A percentile compares a stretch with the other conserved stretches of the same genome.
These are phyloP conservation scores for Neelides folsomi DNA, from an alignment of 2,888 invertebrate species.

Conservation along the genomic window DNA sequence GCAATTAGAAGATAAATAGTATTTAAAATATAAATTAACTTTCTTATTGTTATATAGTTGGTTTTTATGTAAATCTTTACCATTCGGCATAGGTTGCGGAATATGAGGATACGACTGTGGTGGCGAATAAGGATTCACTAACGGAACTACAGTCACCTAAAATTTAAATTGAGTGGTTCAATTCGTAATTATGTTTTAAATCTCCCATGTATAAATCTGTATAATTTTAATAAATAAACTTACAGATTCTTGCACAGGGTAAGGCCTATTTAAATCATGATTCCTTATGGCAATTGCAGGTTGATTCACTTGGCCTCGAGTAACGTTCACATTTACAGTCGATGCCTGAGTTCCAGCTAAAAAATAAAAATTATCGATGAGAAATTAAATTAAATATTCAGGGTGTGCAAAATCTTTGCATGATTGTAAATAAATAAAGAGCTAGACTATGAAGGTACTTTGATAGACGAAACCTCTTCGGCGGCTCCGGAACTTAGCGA, in stretches of 20 bases:
- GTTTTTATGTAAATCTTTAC: too few relatives aligned
- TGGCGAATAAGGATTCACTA: not conserved
- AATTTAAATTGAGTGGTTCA: not conserved
- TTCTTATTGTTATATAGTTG: too few relatives aligned
- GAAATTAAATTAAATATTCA: too few relatives aligned
- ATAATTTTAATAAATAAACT: too few relatives aligned
- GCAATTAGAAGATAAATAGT: too few relatives aligned
- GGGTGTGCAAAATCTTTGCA: too few relatives aligned
- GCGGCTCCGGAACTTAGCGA: slow-evolving; percentile 22
- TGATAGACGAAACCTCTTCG: slow-evolving; percentile 21
- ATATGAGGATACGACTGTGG: not conserved
- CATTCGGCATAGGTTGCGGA: not conserved
- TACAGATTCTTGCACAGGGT: not conserved
- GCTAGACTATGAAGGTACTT: too few relatives aligned
- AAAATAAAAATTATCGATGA: not conserved
- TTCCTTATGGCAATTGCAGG: not conserved
- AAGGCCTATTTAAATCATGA: not conserved
- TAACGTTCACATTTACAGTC: slow-evolving; percentile 13
- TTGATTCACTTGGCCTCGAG: slow-evolving; percentile 1
- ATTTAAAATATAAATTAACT: too few relatives aligned
- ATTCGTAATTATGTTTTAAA: not conserved
- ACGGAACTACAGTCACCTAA: not conserved
- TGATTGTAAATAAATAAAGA: too few relatives aligned
- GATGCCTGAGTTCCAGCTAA: slow-evolving; percentile 6
- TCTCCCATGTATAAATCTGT: not conserved